Evolutionary conservation across 2,888 invertebrate genomes (phyloP).

Genomic region (Chaitophorus viminalis): DNA sequence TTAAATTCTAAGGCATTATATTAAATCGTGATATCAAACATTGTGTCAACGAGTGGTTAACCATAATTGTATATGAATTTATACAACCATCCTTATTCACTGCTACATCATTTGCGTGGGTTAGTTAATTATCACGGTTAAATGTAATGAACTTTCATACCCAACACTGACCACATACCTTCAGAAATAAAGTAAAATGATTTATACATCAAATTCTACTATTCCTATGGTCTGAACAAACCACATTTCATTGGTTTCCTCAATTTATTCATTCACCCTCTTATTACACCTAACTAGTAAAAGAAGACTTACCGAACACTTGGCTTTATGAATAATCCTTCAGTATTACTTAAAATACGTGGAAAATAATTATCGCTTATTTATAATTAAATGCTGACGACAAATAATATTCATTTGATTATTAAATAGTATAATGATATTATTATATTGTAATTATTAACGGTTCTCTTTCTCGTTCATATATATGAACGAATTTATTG

Average conservation of each 20-base stretch:
- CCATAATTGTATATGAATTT: no score
- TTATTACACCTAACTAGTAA: not conserved
- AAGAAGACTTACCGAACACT: not conserved
- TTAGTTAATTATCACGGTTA: not conserved
- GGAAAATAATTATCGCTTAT: not conserved
- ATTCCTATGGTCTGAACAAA: not conserved
- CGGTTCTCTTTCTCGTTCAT: no score
- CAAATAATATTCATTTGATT: no score
- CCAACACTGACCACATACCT: conserved; percentile 12
- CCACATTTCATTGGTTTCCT: not conserved
- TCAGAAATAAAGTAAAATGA: not conserved
- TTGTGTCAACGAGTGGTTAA: conserved; percentile 1
- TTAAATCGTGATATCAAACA: no score
- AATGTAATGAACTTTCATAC: conserved; percentile 11
- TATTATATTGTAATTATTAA: no score
- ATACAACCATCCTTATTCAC: no score
- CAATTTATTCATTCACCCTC: conserved; percentile 6
- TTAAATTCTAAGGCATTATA: no score
- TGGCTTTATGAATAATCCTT: not conserved
- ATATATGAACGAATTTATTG: no score
- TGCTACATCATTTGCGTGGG: no score
- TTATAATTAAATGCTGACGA: not conserved
- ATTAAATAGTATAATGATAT: no score
- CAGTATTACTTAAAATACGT: not conserved
- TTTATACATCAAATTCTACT: conserved; percentile 5